Base-by-base conservation (phyloP, 2,113 vertebrate genomes). In the Muscicapa adusta region DNA sequence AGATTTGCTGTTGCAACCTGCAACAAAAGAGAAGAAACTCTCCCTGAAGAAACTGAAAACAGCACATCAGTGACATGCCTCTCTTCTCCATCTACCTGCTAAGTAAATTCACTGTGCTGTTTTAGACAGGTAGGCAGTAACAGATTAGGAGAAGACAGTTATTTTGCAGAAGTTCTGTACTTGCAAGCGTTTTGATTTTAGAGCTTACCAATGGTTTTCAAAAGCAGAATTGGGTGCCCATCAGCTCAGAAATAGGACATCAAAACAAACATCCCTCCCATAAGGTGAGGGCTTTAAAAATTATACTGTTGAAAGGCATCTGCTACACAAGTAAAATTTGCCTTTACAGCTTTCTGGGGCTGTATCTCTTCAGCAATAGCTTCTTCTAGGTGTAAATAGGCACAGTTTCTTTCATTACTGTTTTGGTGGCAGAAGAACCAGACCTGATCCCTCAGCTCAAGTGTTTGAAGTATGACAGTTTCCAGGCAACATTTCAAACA, bases 1-100 rank as follows among this genome's bases (percentile, higher is more conserved):
- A 99, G 98, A 97, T 99, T 99, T 90, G 99, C 99, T 88, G 99
- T 99, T 84, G 99, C 99, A 97, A 99, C 98, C 99, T 99, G 83
- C 62, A 97, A 97, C 85, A 83, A 91, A 95, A 91, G 22, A 72
- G 51, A 83, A 26, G 66, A 54, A 70, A 92, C 15, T 58, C 38
- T 76, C 23, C 53, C 68, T 66, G 70, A 89, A 66, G 43, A 77
- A 88, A 85, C 26, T 56, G 38, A 93, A 63, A 91, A 65, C 19
- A 25, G 65, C n/a, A 34, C 13, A 62, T 50, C 12, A 25, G 58
- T 71, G 75, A 38, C 9, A 8, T 7, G 12, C 42, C 47, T 3
- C 0, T 48, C 73, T 51, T 85, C 47, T 66, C 38, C 40, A 5
- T 7, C 18, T 63, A 54, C n/a, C 26, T 65, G 48, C 53, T 61